Base-by-base conservation (phyloP, 2,113 vertebrate genomes). In the Trichomycterus rosablanca region DNA sequence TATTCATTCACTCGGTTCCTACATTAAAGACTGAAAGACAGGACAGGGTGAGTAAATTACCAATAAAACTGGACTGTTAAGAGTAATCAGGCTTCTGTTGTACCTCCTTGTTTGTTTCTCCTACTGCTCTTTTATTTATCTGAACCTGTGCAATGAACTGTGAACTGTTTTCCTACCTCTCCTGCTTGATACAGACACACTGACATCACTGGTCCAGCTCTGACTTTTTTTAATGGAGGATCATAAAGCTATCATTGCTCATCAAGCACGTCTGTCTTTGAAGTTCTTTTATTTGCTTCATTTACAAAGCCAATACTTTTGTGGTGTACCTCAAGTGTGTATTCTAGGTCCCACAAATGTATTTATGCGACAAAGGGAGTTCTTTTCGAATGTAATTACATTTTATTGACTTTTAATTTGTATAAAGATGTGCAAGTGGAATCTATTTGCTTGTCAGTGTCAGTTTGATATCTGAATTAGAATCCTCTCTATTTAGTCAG, bases 11-110 rank as follows among this genome's bases (percentile, higher is more conserved):
- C 40, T 42, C 40, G 10, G 10, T 19, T 15, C 16, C 30, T 6
- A 11, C 34, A 34, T 71, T 59, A 81, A 86, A 78, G 73, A 28
- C 3, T 15, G 22, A 79, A 84, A 81, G 63, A 8, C 83, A 88
- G 83, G 66, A 63, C 69, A 74, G 72, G 40, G 63, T 79, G 65
- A 72, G 74, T 72, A 69, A 74, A 68, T 73, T 69, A 66, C 59
- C 71, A n/a, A n/a, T n/a, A n/a, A n/a, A n/a, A n/a, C n/a, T n/a
- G n/a, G 59, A 64, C 76, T 76, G 75, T 66, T 55, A 55, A 59
- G 74, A 74, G 56, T 66, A 54, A 63, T 78, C 75, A 74, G 43
- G 80, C 81, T 84, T 77, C 83, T 40, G 52, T 32, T 19, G 34
- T 63, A 49, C 63, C 55, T 35, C 50, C 51, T 22, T 51, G 16